Evolutionary conservation across 2,888 invertebrate genomes (phyloP).

Genomic region (Andrena bucephala): DNA sequence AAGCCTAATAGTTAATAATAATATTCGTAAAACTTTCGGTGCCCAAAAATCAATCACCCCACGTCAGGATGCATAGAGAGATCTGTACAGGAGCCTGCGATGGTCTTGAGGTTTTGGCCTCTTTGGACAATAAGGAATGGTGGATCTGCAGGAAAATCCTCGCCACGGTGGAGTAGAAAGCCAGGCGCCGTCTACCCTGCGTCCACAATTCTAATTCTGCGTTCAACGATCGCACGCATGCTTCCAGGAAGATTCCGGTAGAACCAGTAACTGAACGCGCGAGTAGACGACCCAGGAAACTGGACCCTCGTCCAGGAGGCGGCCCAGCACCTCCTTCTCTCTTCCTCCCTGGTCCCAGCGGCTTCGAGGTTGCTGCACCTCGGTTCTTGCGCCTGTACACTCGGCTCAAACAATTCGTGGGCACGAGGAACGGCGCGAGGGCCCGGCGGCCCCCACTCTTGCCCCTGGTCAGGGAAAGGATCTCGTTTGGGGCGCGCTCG

Average conservation of each 20-base stretch:
- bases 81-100: background rate
- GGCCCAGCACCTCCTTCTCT: slow-evolving; percentile 58
- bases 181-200: slow-evolving; percentile 39
- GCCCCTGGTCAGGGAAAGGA: slow-evolving; percentile 48
- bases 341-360: slow-evolving; percentile 55
- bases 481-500: slow-evolving; percentile 28
- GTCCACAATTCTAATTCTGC: slow-evolving; percentile 62
- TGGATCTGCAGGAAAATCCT: slow-evolving; percentile 7
- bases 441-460: slow-evolving; percentile 15
- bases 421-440: slow-evolving; percentile 43
- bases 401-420: slow-evolving; percentile 55
- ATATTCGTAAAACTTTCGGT: background rate
- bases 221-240: slow-evolving; percentile 69
- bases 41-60: background rate
- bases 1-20: background rate
- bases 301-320: slow-evolving; percentile 72
- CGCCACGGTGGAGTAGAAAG: slow-evolving; percentile 1
- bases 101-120: too few relatives aligned
- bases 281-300: slow-evolving; percentile 72
- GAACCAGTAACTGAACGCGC: slow-evolving; percentile 73
- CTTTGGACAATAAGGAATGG: too few relatives aligned
- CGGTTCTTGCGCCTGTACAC: slow-evolving; percentile 72
- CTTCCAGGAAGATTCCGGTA: slow-evolving; percentile 75
- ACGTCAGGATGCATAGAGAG: background rate
- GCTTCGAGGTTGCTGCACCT: slow-evolving; percentile 78